A percentile compares a stretch with the other conserved stretches of the same genome.
Conservation (phyloP, 2,888 invertebrate genomes). For the Drosophila kambysellisi region DNA sequence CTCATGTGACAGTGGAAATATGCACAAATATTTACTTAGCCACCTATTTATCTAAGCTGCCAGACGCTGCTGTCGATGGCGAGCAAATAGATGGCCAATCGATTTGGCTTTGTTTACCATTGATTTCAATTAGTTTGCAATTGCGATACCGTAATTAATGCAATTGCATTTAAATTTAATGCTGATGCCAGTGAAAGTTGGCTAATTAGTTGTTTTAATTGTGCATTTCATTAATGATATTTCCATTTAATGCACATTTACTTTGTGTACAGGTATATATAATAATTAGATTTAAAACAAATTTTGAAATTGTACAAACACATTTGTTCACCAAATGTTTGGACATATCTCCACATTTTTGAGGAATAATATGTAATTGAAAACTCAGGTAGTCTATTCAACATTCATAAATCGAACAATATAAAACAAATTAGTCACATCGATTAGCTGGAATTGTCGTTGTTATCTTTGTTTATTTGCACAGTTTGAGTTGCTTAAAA, state of each 20-base stretch:
- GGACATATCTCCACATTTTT: not conserved
- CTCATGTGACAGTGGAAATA: conserved; percentile 47
- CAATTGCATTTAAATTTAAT: conserved; percentile 54
- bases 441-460: not conserved
- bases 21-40: conserved; percentile 57
- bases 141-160: conserved; percentile 40
- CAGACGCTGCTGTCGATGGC: conserved; percentile 7
- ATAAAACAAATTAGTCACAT: conserved; percentile 2
- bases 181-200: conserved; percentile 29
- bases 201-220: conserved; percentile 56
- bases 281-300: not conserved
- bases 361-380: not conserved
- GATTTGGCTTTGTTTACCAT: conserved; percentile 40
- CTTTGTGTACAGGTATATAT: not conserved
- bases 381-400: not conserved
- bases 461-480: conserved; percentile 18
- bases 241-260: not conserved
- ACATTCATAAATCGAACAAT: not conserved
- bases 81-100: conserved; percentile 19
- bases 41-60: conserved; percentile 33
- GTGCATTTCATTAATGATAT: conserved; percentile 15
- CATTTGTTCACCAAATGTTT: not conserved
- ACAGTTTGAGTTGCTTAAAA: conserved; percentile 9
- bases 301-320: not conserved
- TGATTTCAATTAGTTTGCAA: conserved; percentile 46